These are phyloP conservation scores for Stegastes partitus DNA, from an alignment of 2,113 vertebrate species.

Conservation along the genomic window DNA sequence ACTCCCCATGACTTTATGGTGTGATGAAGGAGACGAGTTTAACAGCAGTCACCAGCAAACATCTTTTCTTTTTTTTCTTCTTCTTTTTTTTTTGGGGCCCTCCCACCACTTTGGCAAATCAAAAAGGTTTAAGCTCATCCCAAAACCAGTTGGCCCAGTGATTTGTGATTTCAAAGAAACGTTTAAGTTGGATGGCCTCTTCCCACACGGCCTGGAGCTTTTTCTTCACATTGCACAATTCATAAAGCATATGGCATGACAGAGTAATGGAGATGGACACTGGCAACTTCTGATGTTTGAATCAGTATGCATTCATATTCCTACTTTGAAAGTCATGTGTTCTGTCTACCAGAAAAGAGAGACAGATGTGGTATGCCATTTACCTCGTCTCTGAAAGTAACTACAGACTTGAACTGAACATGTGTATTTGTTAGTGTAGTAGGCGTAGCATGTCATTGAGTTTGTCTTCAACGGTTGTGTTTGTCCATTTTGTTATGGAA, in stretches of 20 bases:
- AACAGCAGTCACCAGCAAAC: conserved; percentile 20
- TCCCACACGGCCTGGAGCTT: conserved; percentile 20
- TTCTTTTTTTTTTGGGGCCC: not conserved
- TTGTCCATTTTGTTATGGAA: conserved; percentile 37
- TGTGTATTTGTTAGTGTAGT: conserved; percentile 27
- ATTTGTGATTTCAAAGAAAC: conserved; percentile 33
- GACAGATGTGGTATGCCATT: conserved; percentile 38
- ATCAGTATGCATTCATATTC: conserved; percentile 44
- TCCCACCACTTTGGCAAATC: conserved; percentile 1
- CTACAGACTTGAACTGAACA: conserved; percentile 24
- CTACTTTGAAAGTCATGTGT: conserved; percentile 26
- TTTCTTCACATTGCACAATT: conserved; percentile 24
- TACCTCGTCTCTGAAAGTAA: conserved; percentile 25
- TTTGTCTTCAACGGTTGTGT: conserved; percentile 21
- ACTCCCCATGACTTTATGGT: conserved; percentile 44
- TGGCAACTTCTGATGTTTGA: conserved; percentile 51
- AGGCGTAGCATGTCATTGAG: conserved; percentile 1
- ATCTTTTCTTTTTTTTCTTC: conserved; percentile 3
- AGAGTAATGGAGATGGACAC: conserved; percentile 40
- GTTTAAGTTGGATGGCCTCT: conserved; percentile 31
- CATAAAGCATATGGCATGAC: conserved; percentile 36
- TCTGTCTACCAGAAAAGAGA: conserved; percentile 27
- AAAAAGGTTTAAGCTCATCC: conserved; percentile 24
- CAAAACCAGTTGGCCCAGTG: conserved; percentile 18
- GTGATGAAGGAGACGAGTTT: conserved; percentile 46